Evolutionary conservation across 2,113 vertebrate species (phyloP).

Genomic region (Toxotes chatareus): DNA sequence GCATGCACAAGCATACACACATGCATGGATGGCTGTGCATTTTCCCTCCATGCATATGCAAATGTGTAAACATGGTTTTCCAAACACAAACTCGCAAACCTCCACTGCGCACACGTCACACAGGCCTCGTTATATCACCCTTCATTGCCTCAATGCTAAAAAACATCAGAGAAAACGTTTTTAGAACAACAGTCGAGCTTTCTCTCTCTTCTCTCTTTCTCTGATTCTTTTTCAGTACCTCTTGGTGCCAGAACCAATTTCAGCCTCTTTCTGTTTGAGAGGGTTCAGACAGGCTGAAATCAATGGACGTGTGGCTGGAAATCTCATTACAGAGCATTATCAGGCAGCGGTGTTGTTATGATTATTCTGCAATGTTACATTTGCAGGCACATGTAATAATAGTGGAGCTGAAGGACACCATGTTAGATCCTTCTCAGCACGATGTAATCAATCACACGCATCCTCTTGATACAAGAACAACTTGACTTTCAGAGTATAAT

Average conservation of each 20-base stretch:
- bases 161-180: slow-evolving; percentile 35
- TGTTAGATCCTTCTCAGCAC: slow-evolving; percentile 34
- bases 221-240: slow-evolving; percentile 26
- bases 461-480: slow-evolving; percentile 47
- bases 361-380: slow-evolving; percentile 64
- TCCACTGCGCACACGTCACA: slow-evolving; percentile 20
- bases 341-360: slow-evolving; percentile 60
- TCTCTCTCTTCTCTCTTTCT: not conserved
- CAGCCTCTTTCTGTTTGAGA: slow-evolving; percentile 53
- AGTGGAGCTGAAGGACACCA: slow-evolving; percentile 47
- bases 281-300: slow-evolving; percentile 54
- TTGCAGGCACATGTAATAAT: slow-evolving; percentile 48
- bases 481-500: slow-evolving; percentile 71
- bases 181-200: slow-evolving; percentile 23
- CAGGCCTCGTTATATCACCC: slow-evolving; percentile 23
- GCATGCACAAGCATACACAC: slow-evolving; percentile 28
- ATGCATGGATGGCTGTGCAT: slow-evolving; percentile 50
- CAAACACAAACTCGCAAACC: slow-evolving; percentile 41
- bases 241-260: slow-evolving; percentile 63
- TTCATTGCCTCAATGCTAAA: slow-evolving; percentile 1
- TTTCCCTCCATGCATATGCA: slow-evolving; percentile 18
- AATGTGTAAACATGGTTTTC: slow-evolving; percentile 19
- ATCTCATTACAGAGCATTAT: slow-evolving; percentile 75
- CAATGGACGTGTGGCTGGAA: slow-evolving; percentile 45
- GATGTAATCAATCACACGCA: slow-evolving; percentile 55